Base-by-base conservation (phyloP, 2,797 vertebrate species). In the Pseudochromis fuscus region DNA sequence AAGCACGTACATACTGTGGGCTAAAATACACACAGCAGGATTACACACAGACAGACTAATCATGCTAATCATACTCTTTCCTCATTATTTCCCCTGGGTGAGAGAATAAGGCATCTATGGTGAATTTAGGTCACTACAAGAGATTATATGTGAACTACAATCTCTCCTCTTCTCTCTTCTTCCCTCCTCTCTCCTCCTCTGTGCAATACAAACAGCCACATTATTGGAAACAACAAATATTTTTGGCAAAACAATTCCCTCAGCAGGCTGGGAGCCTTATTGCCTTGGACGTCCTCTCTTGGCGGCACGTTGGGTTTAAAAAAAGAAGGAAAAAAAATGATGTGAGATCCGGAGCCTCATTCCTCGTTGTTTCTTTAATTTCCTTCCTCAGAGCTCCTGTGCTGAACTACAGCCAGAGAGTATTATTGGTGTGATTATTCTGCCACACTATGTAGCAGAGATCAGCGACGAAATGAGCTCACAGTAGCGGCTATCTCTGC, bases 141-240 rank as follows among this genome's bases (percentile, higher is more conserved):
- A 77, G 61, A 65, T 44, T 48, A 55, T 52, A 67, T 66, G 51
- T 51, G 40, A 64, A 72, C 50, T 44, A 52, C 49, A 57, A 19
- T 71, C 37, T 59, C 57, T 60, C 6, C 45, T 68, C 49, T 35
- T 60, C 38, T 51, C 61, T 56, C 37, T 45, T 75, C 67, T 44
- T 19, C 18, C 55, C 40, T 57, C 42, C 45, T 69, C 70, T 53
- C 33, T 7, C 40, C 28, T 62, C 24, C 33, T 24, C 67, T 67
- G 25, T 74, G 58, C 55, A 75, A 78, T 25, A 72, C 63, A 87
- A 85, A 83, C 73, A 84, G 53, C 40, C 75, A 71, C 56, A 85
- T 81, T 78, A 84, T 83, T 85, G 81, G 86, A 88, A 82, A 77
- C 75, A 78, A 81, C 79, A 82, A 78, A 86, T 82, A 81, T 84